Percentiles rank a stretch among this genome's conserved stretches.
Evolutionary conservation across 2,888 invertebrate genomes (phyloP).

Genomic region (Drosophila atripex): DNA sequence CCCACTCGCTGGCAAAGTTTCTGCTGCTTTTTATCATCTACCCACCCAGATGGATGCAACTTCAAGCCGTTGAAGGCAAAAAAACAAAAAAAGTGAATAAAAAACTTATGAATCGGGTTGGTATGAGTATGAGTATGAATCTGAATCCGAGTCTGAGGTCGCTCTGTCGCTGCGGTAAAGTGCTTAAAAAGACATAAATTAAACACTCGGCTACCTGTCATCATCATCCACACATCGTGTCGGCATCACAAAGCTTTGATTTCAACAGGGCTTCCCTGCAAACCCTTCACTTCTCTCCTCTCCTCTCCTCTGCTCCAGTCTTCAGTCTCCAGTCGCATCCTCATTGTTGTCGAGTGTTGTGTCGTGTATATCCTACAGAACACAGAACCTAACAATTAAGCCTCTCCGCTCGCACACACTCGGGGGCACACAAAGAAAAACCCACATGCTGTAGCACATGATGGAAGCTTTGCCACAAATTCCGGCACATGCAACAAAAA

Average conservation of each 20-base stretch:
- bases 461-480: slow-evolving; percentile 61
- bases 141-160: slow-evolving; percentile 7
- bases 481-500: slow-evolving; percentile 42
- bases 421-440: slow-evolving; percentile 29
- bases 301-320: background rate
- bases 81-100: too few relatives aligned
- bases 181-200: slow-evolving; percentile 79
- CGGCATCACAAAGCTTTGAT: slow-evolving; percentile 77
- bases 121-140: slow-evolving; percentile 9
- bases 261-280: slow-evolving; percentile 63
- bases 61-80: slow-evolving; percentile 21
- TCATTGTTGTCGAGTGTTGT: slow-evolving; percentile 56
- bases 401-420: slow-evolving; percentile 71
- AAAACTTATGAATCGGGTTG: too few relatives aligned
- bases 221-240: slow-evolving; percentile 67
- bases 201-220: slow-evolving; percentile 78
- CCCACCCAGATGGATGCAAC: slow-evolving; percentile 34
- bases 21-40: slow-evolving; percentile 25
- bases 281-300: slow-evolving; percentile 16
- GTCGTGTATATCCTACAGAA: slow-evolving; percentile 71
- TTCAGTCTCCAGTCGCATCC: slow-evolving; percentile 32
- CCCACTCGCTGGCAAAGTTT: slow-evolving; percentile 40
- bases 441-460: slow-evolving; percentile 37
- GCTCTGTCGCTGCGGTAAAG: slow-evolving; percentile 49
- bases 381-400: slow-evolving; percentile 72